phyloP scores from a whole-genome alignment of 1,140 invertebrate genomes.

The Pantala flavescens region DNA sequence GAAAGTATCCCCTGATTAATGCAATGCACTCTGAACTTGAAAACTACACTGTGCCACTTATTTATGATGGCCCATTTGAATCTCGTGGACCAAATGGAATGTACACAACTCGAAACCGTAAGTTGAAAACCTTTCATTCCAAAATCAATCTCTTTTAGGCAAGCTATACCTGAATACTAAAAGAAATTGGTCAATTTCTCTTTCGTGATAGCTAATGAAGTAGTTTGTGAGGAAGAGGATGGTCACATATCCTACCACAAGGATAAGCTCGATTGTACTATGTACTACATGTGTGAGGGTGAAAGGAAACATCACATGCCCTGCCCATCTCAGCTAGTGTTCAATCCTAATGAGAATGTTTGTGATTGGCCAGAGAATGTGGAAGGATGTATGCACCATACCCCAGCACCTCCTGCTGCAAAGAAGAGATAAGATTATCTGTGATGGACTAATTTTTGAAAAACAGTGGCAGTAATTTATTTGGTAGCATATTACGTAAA shows the following conservation, averaged over 20 bases:
- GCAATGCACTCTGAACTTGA: conserved; percentile 76
- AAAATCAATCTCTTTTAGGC: not conserved
- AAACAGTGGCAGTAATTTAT: not conserved
- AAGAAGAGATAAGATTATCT: conserved; percentile 16
- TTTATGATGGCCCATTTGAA: conserved; percentile 80
- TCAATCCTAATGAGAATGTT: conserved; percentile 86
- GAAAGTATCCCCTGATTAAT: conserved; percentile 80
- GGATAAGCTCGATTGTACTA: conserved; percentile 82
- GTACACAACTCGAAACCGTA: conserved; percentile 78
- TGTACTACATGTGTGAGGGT: conserved; percentile 93
- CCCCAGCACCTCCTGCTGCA: conserved; percentile 55
- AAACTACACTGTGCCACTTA: conserved; percentile 71
- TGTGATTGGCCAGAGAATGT: conserved; percentile 96
- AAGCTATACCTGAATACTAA: not conserved
- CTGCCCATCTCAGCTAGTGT: conserved; percentile 87
- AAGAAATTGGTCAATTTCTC: not conserved
- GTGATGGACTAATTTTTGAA: not conserved
- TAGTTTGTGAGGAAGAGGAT: conserved; percentile 83
- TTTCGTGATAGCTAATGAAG: conserved; percentile 58
- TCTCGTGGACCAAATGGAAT: conserved; percentile 49
- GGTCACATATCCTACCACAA: conserved; percentile 87
- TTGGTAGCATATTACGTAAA: not conserved
- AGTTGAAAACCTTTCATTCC: conserved; percentile 34
- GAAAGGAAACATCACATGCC: conserved; percentile 94
- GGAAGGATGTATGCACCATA: conserved; percentile 72